A percentile compares a stretch with the other conserved stretches of the same genome.
Conservation (phyloP, 2,888 invertebrate genomes). For the Monochamus alternatus region DNA sequence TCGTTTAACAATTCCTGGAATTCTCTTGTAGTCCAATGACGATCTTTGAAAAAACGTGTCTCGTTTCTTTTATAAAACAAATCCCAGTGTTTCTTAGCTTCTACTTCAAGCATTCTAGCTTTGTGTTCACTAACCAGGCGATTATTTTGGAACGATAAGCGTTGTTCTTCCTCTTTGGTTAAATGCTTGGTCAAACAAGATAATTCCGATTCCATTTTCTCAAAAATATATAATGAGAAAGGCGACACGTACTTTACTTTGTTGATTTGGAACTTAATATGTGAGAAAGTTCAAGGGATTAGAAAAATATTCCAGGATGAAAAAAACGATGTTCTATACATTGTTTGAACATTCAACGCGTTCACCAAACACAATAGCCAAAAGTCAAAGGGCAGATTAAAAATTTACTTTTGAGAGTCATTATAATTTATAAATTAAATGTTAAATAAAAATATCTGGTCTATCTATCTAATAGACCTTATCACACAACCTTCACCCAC, state of each 20-base stretch:
- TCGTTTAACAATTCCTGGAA: slow-evolving; percentile 74
- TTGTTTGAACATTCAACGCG: too few species aligned
- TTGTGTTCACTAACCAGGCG: slow-evolving; percentile 81
- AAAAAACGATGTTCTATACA: too few species aligned
- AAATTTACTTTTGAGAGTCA: too few species aligned
- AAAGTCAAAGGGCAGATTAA: too few species aligned
- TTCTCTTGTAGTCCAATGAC: slow-evolving; percentile 97
- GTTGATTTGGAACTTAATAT: not conserved
- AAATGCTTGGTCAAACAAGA: slow-evolving; percentile 70
- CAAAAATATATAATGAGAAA: not conserved
- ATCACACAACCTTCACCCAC: too few species aligned
- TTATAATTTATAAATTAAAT: too few species aligned
- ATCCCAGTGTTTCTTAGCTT: slow-evolving; percentile 95
- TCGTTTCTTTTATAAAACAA: slow-evolving; percentile 96
- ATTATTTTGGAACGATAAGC: slow-evolving; percentile 80
- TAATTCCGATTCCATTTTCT: slow-evolving; percentile 15
- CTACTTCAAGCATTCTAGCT: slow-evolving; percentile 83
- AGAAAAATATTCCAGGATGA: not conserved
- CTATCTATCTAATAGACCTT: too few species aligned
- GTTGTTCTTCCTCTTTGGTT: slow-evolving; percentile 76
- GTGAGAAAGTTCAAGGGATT: not conserved
- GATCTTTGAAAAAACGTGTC: slow-evolving; percentile 93
- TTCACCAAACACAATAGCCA: too few species aligned
- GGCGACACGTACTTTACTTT: not conserved
- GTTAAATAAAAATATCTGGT: too few species aligned